phyloP scores from a whole-genome alignment of 2,113 vertebrate genomes.

The Oreochromis aureus region DNA sequence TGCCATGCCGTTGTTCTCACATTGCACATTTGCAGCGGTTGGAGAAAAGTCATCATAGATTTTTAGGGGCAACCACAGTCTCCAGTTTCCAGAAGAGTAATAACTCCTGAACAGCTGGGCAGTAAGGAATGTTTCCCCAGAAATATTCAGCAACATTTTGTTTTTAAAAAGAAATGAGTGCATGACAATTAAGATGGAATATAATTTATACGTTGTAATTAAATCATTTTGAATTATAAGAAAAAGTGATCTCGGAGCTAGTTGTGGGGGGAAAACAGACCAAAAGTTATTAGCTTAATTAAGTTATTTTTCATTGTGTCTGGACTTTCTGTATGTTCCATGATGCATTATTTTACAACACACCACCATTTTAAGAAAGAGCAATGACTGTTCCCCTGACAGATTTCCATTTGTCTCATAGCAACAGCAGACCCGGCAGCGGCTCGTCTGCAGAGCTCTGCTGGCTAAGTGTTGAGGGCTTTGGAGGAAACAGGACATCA shows the following conservation, averaged over 20 bases:
- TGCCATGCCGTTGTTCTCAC: neutral
- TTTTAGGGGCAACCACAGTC: neutral
- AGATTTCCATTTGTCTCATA: slow-evolving; percentile 51
- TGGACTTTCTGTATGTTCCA: neutral
- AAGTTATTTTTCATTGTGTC: neutral
- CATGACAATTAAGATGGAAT: neutral
- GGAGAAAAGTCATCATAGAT: neutral
- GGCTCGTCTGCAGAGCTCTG: slow-evolving; percentile 17
- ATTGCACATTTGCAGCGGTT: neutral
- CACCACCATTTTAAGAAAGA: neutral
- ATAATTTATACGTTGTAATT: neutral
- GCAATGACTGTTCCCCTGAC: neutral
- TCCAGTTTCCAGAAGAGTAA: neutral
- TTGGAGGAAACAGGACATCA: slow-evolving; percentile 35
- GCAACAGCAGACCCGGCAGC: slow-evolving; percentile 32
- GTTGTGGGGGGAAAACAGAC: neutral
- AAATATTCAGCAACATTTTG: neutral
- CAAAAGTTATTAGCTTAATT: neutral
- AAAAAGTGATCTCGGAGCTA: neutral
- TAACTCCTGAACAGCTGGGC: neutral
- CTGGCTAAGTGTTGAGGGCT: slow-evolving; percentile 15
- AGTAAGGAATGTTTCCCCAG: neutral
- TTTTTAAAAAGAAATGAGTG: neutral
- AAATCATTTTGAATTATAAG: neutral
- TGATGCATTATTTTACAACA: neutral